These are phyloP conservation scores for Melanerpes formicivorus DNA, from an alignment of 2,113 vertebrate genomes.

Conservation along the genomic window DNA sequence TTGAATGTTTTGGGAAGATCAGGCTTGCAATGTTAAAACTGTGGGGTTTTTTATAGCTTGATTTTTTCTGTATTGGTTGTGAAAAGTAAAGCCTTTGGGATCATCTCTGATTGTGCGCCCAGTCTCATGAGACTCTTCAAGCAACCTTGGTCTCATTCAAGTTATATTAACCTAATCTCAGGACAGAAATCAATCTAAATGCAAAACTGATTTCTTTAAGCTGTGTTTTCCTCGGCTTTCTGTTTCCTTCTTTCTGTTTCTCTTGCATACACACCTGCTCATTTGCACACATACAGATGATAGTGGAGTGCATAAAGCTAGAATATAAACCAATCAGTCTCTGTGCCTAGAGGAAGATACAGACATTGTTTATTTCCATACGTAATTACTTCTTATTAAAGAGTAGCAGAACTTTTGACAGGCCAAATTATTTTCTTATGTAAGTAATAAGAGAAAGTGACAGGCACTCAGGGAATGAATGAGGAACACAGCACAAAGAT, in stretches of 20 bases:
- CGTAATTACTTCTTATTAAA: slow-evolving; percentile 52
- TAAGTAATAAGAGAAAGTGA: slow-evolving; percentile 5
- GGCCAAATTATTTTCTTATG: neutral
- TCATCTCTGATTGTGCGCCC: neutral
- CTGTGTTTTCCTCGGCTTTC: neutral
- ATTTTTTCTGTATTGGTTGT: neutral
- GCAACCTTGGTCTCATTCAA: neutral
- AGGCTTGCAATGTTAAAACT: neutral
- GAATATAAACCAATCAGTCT: neutral
- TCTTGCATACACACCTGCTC: neutral
- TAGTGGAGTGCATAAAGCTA: neutral
- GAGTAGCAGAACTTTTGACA: slow-evolving; percentile 39
- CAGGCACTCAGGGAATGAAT: neutral
- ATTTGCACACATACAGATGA: neutral
- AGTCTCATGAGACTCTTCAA: neutral
- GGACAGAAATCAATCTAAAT: slow-evolving; percentile 25
- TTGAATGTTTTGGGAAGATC: neutral
- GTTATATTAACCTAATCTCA: neutral
- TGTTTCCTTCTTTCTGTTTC: neutral
- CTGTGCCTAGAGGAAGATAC: neutral
- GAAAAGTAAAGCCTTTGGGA: neutral
- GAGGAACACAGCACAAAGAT: neutral
- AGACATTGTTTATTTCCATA: slow-evolving; percentile 36
- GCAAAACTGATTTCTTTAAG: neutral
- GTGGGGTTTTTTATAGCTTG: no score